Percentiles rank a stretch among this genome's conserved stretches.
Conservation (phyloP, 2,797 vertebrate species). For the Leptodactylus fallax region DNA sequence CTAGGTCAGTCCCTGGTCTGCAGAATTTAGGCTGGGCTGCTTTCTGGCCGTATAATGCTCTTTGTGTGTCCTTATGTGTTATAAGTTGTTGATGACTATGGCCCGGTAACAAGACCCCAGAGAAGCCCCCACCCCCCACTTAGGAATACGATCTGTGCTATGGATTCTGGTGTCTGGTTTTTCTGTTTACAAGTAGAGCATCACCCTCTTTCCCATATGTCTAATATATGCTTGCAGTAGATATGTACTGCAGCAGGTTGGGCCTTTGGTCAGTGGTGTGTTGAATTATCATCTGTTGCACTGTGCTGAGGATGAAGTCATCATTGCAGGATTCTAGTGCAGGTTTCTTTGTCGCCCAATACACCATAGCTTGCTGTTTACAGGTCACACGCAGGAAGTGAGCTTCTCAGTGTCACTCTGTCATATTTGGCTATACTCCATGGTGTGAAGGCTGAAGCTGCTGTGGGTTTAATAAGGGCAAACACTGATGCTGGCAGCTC, state of each 20-base stretch:
- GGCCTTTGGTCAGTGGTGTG: not conserved
- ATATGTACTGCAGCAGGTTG: not conserved
- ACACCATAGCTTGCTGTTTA: not conserved
- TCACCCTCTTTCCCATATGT: not conserved
- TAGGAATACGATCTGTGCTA: no score
- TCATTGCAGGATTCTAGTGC: slow-evolving; percentile 40
- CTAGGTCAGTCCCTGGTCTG: not conserved
- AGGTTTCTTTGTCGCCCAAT: not conserved
- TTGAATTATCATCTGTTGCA: slow-evolving; percentile 23
- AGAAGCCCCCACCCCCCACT: not conserved
- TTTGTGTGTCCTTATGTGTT: not conserved
- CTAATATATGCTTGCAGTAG: not conserved
- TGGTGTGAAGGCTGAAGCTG: not conserved
- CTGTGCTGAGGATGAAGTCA: slow-evolving; percentile 28
- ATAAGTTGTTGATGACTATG: not conserved
- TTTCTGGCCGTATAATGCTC: not conserved
- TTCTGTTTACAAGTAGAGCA: no score
- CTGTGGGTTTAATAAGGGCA: not conserved
- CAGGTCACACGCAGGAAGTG: slow-evolving; percentile 20
- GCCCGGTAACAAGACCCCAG: not conserved
- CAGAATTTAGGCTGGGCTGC: not conserved
- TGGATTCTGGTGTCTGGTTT: no score
- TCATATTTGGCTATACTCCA: not conserved
- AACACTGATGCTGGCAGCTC: not conserved
- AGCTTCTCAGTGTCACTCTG: not conserved